Evolutionary conservation across 2,888 invertebrate species (phyloP).

Genomic region (Scaptomyza flava): DNA sequence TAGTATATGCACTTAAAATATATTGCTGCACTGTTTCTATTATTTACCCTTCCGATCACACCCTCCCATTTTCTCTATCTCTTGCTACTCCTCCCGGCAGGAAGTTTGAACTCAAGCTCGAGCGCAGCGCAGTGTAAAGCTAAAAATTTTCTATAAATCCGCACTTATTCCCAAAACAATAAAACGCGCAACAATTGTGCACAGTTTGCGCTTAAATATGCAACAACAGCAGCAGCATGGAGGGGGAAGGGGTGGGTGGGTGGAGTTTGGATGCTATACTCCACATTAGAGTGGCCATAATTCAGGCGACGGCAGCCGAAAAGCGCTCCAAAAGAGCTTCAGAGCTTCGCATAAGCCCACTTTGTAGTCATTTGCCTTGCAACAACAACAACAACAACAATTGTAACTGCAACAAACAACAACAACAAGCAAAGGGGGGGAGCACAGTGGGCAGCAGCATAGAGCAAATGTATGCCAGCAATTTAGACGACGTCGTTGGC

Average conservation of each 20-base stretch:
- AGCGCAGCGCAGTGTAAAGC: conserved; percentile 30
- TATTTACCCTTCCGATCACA: neutral
- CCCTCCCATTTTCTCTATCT: neutral
- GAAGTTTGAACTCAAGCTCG: conserved; percentile 9
- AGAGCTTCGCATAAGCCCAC: conserved; percentile 59
- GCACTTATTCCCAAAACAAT: conserved; percentile 78
- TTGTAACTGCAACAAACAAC: conserved; percentile 21
- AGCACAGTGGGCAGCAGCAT: conserved; percentile 61
- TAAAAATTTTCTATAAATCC: conserved; percentile 74
- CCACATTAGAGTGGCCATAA: conserved; percentile 76
- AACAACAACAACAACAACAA: conserved; percentile 42
- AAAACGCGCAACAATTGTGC: conserved; percentile 78
- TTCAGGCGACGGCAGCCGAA: conserved; percentile 63
- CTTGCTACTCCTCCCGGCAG: conserved; percentile 7
- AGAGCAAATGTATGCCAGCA: conserved; percentile 75
- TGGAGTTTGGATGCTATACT: conserved; percentile 28
- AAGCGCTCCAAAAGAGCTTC: conserved; percentile 35
- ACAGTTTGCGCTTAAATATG: conserved; percentile 72
- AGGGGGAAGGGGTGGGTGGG: conserved; percentile 7
- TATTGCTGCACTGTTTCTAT: conserved; percentile 52
- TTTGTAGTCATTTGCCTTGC: conserved; percentile 78
- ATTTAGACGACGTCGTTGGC: conserved; percentile 78
- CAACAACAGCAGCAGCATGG: conserved; percentile 49
- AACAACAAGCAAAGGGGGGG: conserved; percentile 24
- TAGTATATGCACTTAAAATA: conserved; percentile 62